phyloP scores from a whole-genome alignment of 1,140 invertebrate species.

The Drosophila subobscura region DNA sequence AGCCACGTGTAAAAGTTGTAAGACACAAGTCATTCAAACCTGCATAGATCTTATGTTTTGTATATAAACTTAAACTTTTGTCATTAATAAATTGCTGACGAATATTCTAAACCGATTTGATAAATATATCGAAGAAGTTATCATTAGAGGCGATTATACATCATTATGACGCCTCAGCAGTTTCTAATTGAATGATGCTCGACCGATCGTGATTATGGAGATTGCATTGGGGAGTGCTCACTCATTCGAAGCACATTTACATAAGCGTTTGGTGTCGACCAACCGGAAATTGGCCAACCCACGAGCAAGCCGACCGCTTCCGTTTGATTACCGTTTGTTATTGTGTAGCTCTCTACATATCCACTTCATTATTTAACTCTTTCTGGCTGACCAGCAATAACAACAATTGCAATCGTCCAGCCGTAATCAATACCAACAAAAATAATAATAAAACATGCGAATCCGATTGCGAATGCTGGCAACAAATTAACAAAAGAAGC shows the following conservation, averaged over 20 bases:
- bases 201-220: slow-evolving; percentile 42
- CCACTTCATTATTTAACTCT: slow-evolving; percentile 15
- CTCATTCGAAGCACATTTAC: slow-evolving; percentile 43
- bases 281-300: slow-evolving; percentile 73
- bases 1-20: too few relatives aligned
- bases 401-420: background rate
- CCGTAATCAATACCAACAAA: background rate
- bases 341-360: slow-evolving; percentile 18
- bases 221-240: slow-evolving; percentile 19
- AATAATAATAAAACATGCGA: slow-evolving; percentile 56
- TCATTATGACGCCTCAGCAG: slow-evolving; percentile 32
- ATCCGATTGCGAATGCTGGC: slow-evolving; percentile 25
- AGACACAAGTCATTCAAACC: too few relatives aligned
- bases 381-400: slow-evolving; percentile 16
- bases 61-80: too few relatives aligned
- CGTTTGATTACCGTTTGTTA: slow-evolving; percentile 68
- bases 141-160: slow-evolving; percentile 24
- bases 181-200: slow-evolving; percentile 35
- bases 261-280: slow-evolving; percentile 31
- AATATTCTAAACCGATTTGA: slow-evolving; percentile 14
- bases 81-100: too few relatives aligned
- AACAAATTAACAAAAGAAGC: slow-evolving; percentile 42
- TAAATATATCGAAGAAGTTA: slow-evolving; percentile 21
- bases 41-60: too few relatives aligned
- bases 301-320: slow-evolving; percentile 51